These are phyloP conservation scores for Caenorhabditis virilis DNA, from an alignment of 2,888 invertebrate genomes.

Conservation along the genomic window DNA sequence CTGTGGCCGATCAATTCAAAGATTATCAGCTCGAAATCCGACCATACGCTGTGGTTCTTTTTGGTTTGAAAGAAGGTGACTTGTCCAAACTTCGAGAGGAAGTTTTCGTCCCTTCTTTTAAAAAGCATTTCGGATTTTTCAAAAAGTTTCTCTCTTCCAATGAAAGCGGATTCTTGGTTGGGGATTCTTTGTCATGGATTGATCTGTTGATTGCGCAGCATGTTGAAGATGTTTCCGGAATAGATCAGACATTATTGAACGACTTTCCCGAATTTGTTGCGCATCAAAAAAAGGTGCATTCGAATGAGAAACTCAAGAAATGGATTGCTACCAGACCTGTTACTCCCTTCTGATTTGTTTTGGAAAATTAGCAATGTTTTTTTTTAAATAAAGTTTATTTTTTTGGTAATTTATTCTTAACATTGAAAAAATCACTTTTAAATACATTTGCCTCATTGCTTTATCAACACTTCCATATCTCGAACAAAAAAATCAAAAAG, in stretches of 20 bases:
- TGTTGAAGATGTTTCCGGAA: too few species aligned
- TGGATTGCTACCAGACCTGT: neutral
- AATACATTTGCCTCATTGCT: too few species aligned
- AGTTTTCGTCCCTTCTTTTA: neutral
- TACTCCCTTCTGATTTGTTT: neutral
- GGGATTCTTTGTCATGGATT: conserved; percentile 10
- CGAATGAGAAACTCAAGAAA: neutral
- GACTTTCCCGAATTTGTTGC: too few species aligned
- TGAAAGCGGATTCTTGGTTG: conserved; percentile 13
- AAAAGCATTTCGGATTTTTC: neutral
- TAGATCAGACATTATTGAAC: too few species aligned
- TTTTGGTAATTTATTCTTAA: too few species aligned
- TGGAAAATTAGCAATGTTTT: neutral
- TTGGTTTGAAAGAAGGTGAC: neutral
- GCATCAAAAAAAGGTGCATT: neutral
- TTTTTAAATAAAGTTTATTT: conserved; percentile 1
- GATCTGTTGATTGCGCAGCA: conserved; percentile 26
- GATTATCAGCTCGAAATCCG: conserved; percentile 7
- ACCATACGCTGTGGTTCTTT: too few species aligned
- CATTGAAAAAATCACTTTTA: neutral
- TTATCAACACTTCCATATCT: too few species aligned
- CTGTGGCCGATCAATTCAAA: conserved; percentile 30
- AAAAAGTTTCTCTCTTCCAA: neutral
- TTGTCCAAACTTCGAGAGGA: neutral
- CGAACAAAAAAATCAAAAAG: too few species aligned